These are phyloP conservation scores for Philonicus albiceps DNA, from an alignment of 2,888 invertebrate species.

Conservation along the genomic window DNA sequence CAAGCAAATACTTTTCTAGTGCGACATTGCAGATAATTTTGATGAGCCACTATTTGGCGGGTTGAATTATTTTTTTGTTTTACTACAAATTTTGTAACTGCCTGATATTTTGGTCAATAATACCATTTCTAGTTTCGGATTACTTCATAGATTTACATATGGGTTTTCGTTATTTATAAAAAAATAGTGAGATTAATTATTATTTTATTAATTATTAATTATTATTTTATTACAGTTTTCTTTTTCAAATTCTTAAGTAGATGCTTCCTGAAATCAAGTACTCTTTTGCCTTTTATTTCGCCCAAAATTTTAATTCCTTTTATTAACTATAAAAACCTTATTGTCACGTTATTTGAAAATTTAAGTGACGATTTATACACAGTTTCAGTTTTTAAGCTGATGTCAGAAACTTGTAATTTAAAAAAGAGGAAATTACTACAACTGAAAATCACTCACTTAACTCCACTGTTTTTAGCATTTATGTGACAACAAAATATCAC, in stretches of 20 bases:
- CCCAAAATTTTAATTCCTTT: too few species aligned
- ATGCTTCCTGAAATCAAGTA: background rate
- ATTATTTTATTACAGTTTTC: background rate
- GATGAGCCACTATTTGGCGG: background rate
- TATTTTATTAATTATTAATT: too few species aligned
- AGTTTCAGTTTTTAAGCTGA: too few species aligned
- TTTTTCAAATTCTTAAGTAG: background rate
- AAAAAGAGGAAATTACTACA: too few species aligned
- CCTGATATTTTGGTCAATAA: background rate
- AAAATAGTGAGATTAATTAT: background rate
- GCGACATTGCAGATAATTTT: background rate
- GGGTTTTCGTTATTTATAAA: background rate
- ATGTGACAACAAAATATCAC: background rate
- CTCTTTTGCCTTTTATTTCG: too few species aligned
- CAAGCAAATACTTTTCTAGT: background rate
- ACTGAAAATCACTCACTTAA: too few species aligned
- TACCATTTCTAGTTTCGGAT: background rate
- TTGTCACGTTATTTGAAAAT: too few species aligned
- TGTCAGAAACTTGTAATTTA: too few species aligned
- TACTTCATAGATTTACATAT: background rate
- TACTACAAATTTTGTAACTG: background rate
- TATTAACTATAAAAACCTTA: too few species aligned
- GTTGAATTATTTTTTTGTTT: background rate
- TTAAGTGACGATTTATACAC: too few species aligned
- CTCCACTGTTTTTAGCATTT: too few species aligned